Percentiles rank a stretch among this genome's conserved stretches.
These are phyloP conservation scores for Cygnus atratus DNA, from an alignment of 2,113 vertebrate genomes.

Conservation along the genomic window DNA sequence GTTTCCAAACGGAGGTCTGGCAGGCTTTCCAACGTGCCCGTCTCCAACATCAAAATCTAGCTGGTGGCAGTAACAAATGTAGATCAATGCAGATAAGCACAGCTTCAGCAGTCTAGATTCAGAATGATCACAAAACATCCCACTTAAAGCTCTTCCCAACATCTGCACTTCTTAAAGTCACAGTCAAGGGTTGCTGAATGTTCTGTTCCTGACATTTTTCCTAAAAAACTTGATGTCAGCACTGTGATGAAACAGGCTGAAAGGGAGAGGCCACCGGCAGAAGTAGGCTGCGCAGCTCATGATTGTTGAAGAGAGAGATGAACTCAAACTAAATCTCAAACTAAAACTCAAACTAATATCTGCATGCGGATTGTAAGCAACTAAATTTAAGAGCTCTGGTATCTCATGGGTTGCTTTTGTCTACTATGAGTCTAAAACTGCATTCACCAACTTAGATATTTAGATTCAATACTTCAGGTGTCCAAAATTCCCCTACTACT, in stretches of 20 bases:
- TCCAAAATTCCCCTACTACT: background rate
- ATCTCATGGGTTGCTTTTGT: background rate
- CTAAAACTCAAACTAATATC: background rate
- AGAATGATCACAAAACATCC: background rate
- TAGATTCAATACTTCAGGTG: background rate
- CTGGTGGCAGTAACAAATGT: background rate
- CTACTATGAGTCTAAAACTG: background rate
- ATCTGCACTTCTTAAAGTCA: background rate
- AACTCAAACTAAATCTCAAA: background rate
- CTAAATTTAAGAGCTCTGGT: background rate
- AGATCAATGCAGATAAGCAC: background rate
- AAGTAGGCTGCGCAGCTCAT: background rate
- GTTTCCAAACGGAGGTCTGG: background rate
- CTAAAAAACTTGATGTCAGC: conserved; percentile 3
- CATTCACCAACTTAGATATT: background rate
- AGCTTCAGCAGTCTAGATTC: background rate
- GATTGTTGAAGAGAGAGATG: background rate
- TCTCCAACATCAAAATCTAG: background rate
- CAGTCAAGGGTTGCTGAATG: background rate
- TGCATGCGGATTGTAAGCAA: background rate
- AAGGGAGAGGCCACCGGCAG: background rate
- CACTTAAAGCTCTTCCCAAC: background rate
- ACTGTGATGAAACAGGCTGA: background rate
- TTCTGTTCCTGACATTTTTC: background rate
- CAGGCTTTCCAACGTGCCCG: background rate